Base-by-base conservation (phyloP, 1,140 invertebrate genomes). In the Magallana gigas region DNA sequence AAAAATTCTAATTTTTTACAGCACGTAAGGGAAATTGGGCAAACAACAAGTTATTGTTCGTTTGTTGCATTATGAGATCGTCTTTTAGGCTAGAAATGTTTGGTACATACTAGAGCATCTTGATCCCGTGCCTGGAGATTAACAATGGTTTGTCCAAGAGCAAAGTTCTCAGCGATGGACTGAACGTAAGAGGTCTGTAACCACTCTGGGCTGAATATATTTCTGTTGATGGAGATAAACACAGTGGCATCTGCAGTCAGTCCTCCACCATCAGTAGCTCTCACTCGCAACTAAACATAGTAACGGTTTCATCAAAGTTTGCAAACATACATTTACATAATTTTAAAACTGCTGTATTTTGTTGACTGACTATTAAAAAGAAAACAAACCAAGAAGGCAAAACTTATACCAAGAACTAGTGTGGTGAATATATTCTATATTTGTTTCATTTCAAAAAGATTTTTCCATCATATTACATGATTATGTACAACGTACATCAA, bases 191-290 rank as follows among this genome's bases (percentile, higher is more conserved):
- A 36, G 8, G 29, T 68, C 23, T 57, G 12, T 14, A 84, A 16
- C 62, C 93, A 93, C 14, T 82, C 64, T 16, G 93, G 93, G 48
- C 11, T 58, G 18, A 92, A 84, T 8, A 93, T 57, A 84, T 94
- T 94, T 58, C 93, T 83, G 36, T 91, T 85, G 64, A 93, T 90
- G 7, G 64, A 92, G 1, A 94, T 87, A 1, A 57, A 86, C 8
- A 92, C 90, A 29, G 88, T 88, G 11, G 87, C 88, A 48, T 90
- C 90, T 9, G 81, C 86, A 0, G 85, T 85, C 5, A 84, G 57
- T 16, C 91, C 93, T n/a, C 93, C 92, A 56, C 92, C 93, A 88
- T 94, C 93, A 59, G 84, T 91, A 0, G 92, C 93, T 58, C 86
- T 81, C 12, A 94, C 85, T 16, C 86, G 59, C 11, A 94, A 59